Evolutionary conservation across 2,113 vertebrate species (phyloP), one percentile per base, ranked within the genome.

Genomic region (Petrocephalus microphthalmus): DNA sequence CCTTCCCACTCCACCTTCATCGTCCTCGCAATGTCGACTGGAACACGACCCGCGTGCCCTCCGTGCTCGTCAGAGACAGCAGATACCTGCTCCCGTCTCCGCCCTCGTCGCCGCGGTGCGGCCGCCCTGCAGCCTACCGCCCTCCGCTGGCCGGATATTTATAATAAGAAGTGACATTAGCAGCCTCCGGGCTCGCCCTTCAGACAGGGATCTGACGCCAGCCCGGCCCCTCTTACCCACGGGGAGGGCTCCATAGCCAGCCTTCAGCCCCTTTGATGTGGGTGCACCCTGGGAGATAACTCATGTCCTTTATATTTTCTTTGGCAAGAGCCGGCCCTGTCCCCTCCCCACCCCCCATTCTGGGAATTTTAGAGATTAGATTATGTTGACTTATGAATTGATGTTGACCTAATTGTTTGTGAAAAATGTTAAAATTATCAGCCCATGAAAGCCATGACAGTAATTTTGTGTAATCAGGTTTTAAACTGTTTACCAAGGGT

Each of bases 301-400:
- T 88, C 89, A 83, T 84, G 89, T 78, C 89, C 85, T 87, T 74
- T 56, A 71, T 89, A 88, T 91, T 86, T 90, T 89, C 87, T 33
- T 84, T 91, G 89, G 90, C 90, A 89, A 82, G 37, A 17, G 45
- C 29, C 1, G 2, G 17, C 25, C 2, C 5, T 52, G 42, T 47
- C 29, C 13, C 52, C 7, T 2, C 1, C 3, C 22, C 6, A 52
- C 37, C 49, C 49, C 84, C 29, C 89, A n/a, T 42, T 89, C 86
- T 84, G 60, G 81, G 82, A 90, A 89, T 37, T 37, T 86, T 85
- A 64, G 89, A 89, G 90, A 87, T 90, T 81, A 89, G 90, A 88
- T 91, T 51, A 83, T 91, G 87, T 85, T 87, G 88, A 87, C 89
- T 90, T 90, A 87, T 89, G 90, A 89, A 91, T 89, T 86, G 71